phyloP scores from a whole-genome alignment of 1,140 invertebrate species.

The Amyelois transitella region DNA sequence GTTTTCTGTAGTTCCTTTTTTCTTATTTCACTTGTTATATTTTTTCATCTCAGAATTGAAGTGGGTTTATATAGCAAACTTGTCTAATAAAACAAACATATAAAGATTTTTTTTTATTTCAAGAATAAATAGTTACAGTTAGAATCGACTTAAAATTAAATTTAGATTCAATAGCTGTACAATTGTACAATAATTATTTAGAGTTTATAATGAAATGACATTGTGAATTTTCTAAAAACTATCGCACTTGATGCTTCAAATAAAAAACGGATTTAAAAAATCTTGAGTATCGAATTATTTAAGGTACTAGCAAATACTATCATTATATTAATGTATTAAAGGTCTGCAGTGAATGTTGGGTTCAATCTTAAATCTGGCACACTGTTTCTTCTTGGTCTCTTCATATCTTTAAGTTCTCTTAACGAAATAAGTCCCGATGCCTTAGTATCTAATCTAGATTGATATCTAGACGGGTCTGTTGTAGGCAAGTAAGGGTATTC shows the following conservation, averaged over 20 bases:
- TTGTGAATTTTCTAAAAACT: background rate
- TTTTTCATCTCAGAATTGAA: too few species aligned
- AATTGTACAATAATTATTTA: constrained; percentile 27
- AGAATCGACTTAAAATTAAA: constrained; percentile 27
- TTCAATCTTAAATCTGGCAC: constrained; percentile 66
- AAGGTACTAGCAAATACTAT: constrained; percentile 45
- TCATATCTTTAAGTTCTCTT: constrained; percentile 55
- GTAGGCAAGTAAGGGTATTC: constrained; percentile 72
- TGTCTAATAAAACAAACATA: constrained; percentile 1
- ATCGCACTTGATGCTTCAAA: background rate
- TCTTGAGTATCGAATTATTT: constrained; percentile 29
- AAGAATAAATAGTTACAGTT: constrained; percentile 43
- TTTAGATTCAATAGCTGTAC: constrained; percentile 62
- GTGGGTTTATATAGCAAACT: too few species aligned
- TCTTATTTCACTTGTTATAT: too few species aligned
- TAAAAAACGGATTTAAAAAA: constrained; percentile 4
- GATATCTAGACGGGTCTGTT: constrained; percentile 67
- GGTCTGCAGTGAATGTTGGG: constrained; percentile 48
- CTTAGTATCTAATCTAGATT: constrained; percentile 62
- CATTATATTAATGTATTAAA: constrained; percentile 32
- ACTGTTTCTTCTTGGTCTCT: constrained; percentile 60
- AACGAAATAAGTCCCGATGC: constrained; percentile 67
- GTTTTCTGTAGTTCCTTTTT: too few species aligned
- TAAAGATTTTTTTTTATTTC: constrained; percentile 24
- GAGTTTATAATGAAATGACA: constrained; percentile 3